These are phyloP conservation scores for Euzophera pinguis DNA, from an alignment of 2,888 invertebrate genomes.

Conservation along the genomic window DNA sequence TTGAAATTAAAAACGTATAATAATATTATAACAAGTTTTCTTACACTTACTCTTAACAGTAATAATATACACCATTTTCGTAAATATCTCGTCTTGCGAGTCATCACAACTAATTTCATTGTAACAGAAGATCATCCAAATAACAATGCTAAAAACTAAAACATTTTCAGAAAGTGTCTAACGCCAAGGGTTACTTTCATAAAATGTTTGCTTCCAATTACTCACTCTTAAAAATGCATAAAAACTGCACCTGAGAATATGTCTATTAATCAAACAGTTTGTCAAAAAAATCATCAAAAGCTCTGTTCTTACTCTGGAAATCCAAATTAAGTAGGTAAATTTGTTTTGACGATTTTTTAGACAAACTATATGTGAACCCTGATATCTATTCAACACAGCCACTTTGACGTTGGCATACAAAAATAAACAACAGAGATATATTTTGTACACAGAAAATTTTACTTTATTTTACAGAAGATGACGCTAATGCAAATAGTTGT, in stretches of 20 bases:
- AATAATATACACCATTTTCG: neutral
- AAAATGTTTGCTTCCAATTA: neutral
- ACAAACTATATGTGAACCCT: neutral
- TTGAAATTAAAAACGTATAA: neutral
- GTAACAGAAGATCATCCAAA: neutral
- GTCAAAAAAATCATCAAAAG: neutral
- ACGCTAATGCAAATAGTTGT: too few species aligned
- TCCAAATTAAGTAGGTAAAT: too few species aligned
- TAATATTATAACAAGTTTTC: neutral
- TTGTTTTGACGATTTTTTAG: neutral
- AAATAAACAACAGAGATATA: neutral
- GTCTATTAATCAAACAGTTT: neutral
- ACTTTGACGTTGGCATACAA: neutral
- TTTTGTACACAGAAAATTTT: too few species aligned
- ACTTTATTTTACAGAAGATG: too few species aligned
- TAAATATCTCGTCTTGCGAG: neutral
- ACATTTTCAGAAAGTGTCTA: neutral
- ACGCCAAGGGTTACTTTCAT: neutral
- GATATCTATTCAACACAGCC: constrained; percentile 15
- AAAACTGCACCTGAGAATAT: neutral
- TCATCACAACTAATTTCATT: neutral
- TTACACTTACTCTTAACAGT: neutral
- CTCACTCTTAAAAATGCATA: neutral
- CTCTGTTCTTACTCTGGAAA: too few species aligned
- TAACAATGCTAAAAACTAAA: neutral